These are phyloP conservation scores for Hyposoter dolosus DNA, from an alignment of 2,888 invertebrate species.

Conservation along the genomic window DNA sequence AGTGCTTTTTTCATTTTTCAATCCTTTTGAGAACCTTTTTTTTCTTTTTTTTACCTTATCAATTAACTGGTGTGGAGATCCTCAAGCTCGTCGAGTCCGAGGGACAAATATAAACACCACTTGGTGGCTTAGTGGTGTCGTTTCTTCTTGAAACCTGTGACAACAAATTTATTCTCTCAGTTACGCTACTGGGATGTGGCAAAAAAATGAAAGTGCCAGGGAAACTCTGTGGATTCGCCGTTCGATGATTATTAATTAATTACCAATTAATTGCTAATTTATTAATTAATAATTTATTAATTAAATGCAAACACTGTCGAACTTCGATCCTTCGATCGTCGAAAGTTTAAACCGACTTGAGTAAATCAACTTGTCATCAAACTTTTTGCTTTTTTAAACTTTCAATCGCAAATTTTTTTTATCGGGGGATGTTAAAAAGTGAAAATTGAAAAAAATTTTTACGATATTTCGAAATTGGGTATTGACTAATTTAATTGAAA, in stretches of 20 bases:
- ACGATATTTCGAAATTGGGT: background rate
- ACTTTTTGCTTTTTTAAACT: no score
- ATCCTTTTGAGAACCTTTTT: constrained; percentile 20
- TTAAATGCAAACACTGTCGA: no score
- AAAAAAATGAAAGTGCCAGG: background rate
- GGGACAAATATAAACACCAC: constrained; percentile 44
- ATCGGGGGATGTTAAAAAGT: no score
- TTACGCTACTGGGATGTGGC: background rate
- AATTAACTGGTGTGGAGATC: constrained; percentile 65
- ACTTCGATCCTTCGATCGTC: no score
- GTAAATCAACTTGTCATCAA: no score
- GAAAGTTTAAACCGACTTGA: no score
- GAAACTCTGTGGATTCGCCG: no score
- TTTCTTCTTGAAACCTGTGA: constrained; percentile 83
- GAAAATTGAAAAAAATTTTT: background rate
- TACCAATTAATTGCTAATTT: no score
- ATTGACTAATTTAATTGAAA: background rate
- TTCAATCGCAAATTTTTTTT: no score
- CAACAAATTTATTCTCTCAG: background rate
- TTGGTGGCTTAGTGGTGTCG: constrained; percentile 79
- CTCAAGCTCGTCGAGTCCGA: constrained; percentile 64
- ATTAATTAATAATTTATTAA: no score
- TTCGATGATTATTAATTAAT: no score
- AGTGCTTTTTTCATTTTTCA: constrained; percentile 51
- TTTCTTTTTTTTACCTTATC: constrained; percentile 58